Evolutionary conservation across 2,888 invertebrate genomes (phyloP).

Genomic region (Lithophane socia): DNA sequence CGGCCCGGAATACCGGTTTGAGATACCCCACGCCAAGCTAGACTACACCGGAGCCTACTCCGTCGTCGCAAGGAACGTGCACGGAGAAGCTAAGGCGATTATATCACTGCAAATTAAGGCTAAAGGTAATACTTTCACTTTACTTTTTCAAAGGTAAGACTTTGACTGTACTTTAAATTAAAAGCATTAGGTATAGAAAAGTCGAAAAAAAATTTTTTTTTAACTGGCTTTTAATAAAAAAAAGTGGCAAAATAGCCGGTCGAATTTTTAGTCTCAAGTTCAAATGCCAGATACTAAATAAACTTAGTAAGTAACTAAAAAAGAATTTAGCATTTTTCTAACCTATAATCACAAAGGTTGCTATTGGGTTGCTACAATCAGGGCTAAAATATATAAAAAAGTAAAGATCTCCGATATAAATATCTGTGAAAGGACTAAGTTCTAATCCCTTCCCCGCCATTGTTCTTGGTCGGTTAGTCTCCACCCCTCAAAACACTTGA

Average conservation of each 20-base stretch:
- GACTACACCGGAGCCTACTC: slow-evolving; percentile 97
- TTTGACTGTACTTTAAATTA: too few relatives aligned
- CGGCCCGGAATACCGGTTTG: slow-evolving; percentile 95
- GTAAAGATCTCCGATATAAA: too few relatives aligned
- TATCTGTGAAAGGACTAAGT: background rate
- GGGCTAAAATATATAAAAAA: too few relatives aligned
- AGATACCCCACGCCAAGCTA: slow-evolving; percentile 96
- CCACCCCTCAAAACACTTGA: background rate
- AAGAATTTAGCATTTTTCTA: too few relatives aligned
- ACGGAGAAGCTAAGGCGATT: slow-evolving; percentile 96
- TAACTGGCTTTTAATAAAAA: too few relatives aligned
- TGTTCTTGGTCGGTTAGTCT: background rate
- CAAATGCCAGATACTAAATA: too few relatives aligned
- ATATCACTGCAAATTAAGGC: slow-evolving; percentile 96
- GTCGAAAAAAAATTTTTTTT: too few relatives aligned
- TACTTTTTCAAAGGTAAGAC: slow-evolving; percentile 88
- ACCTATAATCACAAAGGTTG: too few relatives aligned
- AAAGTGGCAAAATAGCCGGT: too few relatives aligned
- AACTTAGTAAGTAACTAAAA: too few relatives aligned
- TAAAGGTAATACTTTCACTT: slow-evolving; percentile 90
- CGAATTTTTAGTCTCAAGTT: too few relatives aligned
- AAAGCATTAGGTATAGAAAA: too few relatives aligned
- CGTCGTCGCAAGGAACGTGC: slow-evolving; percentile 94
- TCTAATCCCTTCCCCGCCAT: background rate
- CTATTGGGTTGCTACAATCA: background rate